Evolutionary conservation across 2,797 vertebrate genomes (phyloP).

Genomic region (Pseudochirops corinnae): DNA sequence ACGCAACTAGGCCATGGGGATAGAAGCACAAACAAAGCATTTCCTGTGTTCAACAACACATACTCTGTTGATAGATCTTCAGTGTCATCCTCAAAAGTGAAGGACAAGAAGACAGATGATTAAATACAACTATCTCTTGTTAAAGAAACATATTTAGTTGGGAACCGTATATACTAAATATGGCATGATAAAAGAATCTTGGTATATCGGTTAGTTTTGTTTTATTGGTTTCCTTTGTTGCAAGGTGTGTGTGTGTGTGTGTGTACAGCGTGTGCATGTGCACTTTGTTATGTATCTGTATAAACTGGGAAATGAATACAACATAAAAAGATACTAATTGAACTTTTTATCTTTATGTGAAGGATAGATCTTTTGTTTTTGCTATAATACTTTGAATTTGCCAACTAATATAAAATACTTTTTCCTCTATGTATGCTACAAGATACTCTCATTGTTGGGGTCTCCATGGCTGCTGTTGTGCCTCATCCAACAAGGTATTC

Average conservation of each 20-base stretch:
- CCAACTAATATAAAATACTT: conserved; percentile 61
- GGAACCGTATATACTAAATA: background rate
- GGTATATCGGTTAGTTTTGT: background rate
- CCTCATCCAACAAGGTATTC: conserved; percentile 46
- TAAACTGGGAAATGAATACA: background rate
- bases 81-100: background rate
- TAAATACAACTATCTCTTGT: background rate
- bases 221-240: background rate
- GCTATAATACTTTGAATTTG: background rate
- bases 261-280: background rate
- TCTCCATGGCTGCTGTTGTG: conserved; percentile 45
- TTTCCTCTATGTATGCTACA: conserved; percentile 60
- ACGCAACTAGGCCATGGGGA: background rate
- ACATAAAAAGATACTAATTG: background rate
- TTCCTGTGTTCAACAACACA: background rate
- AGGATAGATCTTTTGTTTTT: background rate
- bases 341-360: background rate
- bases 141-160: background rate
- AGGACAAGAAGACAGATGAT: background rate
- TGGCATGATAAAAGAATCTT: background rate
- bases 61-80: background rate
- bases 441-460: conserved; percentile 54
- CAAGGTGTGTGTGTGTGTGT: background rate
- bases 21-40: background rate
- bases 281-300: background rate